These are phyloP conservation scores for Macrophya annulata DNA, from an alignment of 2,888 invertebrate species.

Conservation along the genomic window DNA sequence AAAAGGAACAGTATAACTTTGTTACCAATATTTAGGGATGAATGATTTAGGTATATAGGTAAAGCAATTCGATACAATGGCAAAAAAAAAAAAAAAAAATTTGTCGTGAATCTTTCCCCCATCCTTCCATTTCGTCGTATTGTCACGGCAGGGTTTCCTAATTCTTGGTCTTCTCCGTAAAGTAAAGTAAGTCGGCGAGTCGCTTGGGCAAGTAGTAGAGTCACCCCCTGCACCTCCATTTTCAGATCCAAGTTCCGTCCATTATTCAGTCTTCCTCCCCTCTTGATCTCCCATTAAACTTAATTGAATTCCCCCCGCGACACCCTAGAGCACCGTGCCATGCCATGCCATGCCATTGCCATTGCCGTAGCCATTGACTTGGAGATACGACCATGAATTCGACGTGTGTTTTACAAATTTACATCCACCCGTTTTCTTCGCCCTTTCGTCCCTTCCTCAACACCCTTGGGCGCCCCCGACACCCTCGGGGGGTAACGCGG, in stretches of 20 bases:
- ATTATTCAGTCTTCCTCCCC: conserved; percentile 56
- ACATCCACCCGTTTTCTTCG: conserved; percentile 62
- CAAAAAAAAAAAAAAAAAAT: background rate
- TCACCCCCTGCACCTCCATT: conserved; percentile 21
- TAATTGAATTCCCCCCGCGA: conserved; percentile 81
- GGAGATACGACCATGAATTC: conserved; percentile 63
- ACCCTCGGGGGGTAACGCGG: background rate
- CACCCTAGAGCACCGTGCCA: conserved; percentile 8
- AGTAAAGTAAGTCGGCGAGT: conserved; percentile 41
- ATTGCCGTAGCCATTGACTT: conserved; percentile 68
- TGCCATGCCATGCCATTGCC: conserved; percentile 51
- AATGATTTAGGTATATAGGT: background rate
- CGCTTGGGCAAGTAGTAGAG: background rate
- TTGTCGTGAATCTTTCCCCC: background rate
- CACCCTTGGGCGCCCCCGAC: background rate
- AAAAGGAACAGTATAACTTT: background rate
- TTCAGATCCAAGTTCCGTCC: conserved; percentile 51
- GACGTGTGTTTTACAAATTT: conserved; percentile 70
- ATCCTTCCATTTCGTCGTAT: background rate
- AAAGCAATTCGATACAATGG: background rate
- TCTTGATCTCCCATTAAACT: conserved; percentile 81
- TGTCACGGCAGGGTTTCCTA: conserved; percentile 49
- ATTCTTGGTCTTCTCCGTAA: conserved; percentile 46
- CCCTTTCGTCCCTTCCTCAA: background rate
- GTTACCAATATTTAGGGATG: background rate